phyloP scores from a whole-genome alignment of 1,140 invertebrate genomes.

The Rhynchophorus ferrugineus region DNA sequence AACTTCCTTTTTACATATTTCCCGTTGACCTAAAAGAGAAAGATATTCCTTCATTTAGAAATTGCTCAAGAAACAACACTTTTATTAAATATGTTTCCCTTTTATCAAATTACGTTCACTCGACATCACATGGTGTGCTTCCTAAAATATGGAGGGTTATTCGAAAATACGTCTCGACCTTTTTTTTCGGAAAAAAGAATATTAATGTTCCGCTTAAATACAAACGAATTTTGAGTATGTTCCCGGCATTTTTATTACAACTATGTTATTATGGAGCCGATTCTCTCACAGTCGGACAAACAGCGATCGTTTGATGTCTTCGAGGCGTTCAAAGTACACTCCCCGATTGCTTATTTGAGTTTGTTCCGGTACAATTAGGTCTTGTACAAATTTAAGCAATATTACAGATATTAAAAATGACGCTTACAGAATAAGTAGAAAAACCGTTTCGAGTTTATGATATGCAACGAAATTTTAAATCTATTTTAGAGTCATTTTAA shows the following conservation, averaged over 20 bases:
- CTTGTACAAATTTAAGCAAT: neutral
- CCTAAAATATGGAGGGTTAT: neutral
- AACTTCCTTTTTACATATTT: too few species aligned
- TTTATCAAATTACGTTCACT: neutral
- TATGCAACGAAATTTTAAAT: neutral
- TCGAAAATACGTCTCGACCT: neutral
- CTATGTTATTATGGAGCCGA: too few species aligned
- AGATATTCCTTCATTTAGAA: neutral
- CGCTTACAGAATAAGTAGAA: neutral
- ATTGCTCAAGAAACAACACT: neutral
- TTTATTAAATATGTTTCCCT: neutral
- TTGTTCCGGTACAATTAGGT: too few species aligned
- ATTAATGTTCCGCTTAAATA: neutral
- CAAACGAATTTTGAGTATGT: neutral
- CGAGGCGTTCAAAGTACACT: too few species aligned
- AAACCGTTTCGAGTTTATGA: neutral
- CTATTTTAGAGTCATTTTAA: neutral
- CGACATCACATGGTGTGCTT: neutral
- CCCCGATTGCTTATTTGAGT: too few species aligned
- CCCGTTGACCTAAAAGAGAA: neutral
- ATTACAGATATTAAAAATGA: neutral
- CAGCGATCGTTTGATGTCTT: too few species aligned
- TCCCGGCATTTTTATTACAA: neutral
- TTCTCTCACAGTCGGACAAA: too few species aligned
- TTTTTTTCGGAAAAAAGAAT: neutral